Evolutionary conservation across 2,888 invertebrate genomes (phyloP), one percentile per base, ranked within the genome.

Genomic region (Eilema griseolum): DNA sequence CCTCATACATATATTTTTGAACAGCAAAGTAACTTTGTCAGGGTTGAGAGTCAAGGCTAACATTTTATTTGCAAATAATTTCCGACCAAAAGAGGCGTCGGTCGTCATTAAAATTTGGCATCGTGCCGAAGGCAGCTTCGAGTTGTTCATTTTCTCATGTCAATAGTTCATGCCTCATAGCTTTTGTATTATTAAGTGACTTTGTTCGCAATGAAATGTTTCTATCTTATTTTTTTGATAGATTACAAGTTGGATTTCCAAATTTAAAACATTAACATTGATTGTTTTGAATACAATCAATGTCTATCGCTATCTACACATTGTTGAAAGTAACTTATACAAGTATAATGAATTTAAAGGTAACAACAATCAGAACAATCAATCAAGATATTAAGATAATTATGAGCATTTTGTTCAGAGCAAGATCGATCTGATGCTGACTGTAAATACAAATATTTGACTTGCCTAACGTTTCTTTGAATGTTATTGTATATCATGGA

Each of bases 101-200:
- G 70, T 74, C 68, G 81, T 85, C 87, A 87, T 87, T 87, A 86
- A 87, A 86, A 85, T 87, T 87, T 88, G 88, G 87, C 88, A 84
- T 68, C 70, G 79, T 78, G 86, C 86, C 88, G 79, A 82, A 83
- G 81, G 77, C 80, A 79, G 76, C 71, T 76, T 57, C 62, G 76
- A 77, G 77, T 77, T 81, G 85, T 83, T 86, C 83, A 82, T 82
- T 85, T 82, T 79, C 83, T 83, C 79, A 80, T 85, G 88, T 87
- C 86, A 85, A 87, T 88, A 84, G 85, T 84, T 85, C 83, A 83
- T 79, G 84, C 80, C 69, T 85, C 83, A 84, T 84, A 86, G 83
- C 83, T 81, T 79, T 77, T 82, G 80, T 76, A 80, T 83, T 84
- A 85, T 78, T 74, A 79, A 74, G 76, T 72, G 76, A 78, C 82